phyloP scores from a whole-genome alignment of 2,113 vertebrate genomes.

The Trichomycterus rosablanca region DNA sequence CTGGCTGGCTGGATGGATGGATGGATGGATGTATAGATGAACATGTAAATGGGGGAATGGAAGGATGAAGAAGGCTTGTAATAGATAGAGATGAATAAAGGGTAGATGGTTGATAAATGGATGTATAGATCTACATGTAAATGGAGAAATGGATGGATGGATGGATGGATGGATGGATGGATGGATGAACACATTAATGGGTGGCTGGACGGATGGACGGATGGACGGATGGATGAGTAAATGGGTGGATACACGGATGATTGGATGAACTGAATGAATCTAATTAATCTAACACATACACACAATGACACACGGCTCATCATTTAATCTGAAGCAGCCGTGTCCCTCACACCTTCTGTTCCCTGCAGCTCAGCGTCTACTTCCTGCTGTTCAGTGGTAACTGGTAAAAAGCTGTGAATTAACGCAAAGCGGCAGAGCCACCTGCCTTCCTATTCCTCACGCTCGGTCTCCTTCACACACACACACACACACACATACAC shows the following conservation, averaged over 20 bases:
- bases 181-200: not conserved
- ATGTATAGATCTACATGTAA: not conserved
- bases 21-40: too few species aligned
- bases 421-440: constrained; percentile 42
- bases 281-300: not conserved
- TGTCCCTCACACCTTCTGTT: constrained; percentile 41
- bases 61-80: not conserved
- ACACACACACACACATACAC: not conserved
- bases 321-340: constrained; percentile 17
- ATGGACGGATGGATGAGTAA: not conserved
- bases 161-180: constrained; percentile 6
- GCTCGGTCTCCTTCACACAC: not conserved
- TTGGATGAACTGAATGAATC: constrained; percentile 6
- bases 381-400: constrained; percentile 38
- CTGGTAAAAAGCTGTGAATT: constrained; percentile 46
- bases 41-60: not conserved
- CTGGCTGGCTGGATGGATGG: too few species aligned
- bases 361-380: constrained; percentile 27
- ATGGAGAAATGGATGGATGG: not conserved
- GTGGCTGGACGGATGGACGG: not conserved
- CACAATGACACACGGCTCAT: constrained; percentile 18
- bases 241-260: not conserved
- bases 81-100: not conserved
- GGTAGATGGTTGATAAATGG: not conserved
- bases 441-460: constrained; percentile 34